These are phyloP conservation scores for Aphidoletes aphidimyza DNA, from an alignment of 2,888 invertebrate genomes.

Conservation along the genomic window DNA sequence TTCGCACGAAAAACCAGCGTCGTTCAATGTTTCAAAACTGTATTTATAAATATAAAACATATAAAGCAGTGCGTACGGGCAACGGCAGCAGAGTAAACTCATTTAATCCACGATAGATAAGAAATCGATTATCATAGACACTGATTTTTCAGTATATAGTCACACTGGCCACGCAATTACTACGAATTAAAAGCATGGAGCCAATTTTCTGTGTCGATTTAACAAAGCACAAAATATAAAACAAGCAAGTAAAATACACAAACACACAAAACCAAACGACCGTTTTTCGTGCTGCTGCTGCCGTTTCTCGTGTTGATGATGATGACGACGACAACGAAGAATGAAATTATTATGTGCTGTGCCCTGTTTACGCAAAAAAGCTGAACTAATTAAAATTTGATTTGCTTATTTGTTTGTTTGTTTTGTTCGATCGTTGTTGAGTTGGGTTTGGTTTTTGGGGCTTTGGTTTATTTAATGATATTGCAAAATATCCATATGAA, in stretches of 20 bases:
- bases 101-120: constrained; percentile 30
- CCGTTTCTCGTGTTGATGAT: neutral
- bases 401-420: neutral
- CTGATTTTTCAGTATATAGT: neutral
- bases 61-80: neutral
- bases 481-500: too few relatives aligned
- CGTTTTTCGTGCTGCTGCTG: neutral
- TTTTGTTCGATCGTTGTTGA: neutral
- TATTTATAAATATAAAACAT: too few relatives aligned
- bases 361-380: constrained; percentile 37
- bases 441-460: too few relatives aligned
- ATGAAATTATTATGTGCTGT: neutral
- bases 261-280: too few relatives aligned
- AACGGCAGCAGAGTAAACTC: neutral
- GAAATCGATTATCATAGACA: constrained; percentile 36
- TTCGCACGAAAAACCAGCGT: too few relatives aligned
- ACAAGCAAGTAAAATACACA: neutral
- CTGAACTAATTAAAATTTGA: constrained; percentile 45
- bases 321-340: neutral
- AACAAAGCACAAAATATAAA: neutral
- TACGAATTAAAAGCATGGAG: constrained; percentile 4
- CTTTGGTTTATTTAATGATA: neutral
- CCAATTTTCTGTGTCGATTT: neutral
- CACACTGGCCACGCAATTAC: constrained; percentile 11
- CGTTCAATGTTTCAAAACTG: too few relatives aligned